A percentile compares a stretch with the other conserved stretches of the same genome.
Evolutionary conservation across 2,797 vertebrate species (phyloP).

Genomic region (Sebastes diaconus): DNA sequence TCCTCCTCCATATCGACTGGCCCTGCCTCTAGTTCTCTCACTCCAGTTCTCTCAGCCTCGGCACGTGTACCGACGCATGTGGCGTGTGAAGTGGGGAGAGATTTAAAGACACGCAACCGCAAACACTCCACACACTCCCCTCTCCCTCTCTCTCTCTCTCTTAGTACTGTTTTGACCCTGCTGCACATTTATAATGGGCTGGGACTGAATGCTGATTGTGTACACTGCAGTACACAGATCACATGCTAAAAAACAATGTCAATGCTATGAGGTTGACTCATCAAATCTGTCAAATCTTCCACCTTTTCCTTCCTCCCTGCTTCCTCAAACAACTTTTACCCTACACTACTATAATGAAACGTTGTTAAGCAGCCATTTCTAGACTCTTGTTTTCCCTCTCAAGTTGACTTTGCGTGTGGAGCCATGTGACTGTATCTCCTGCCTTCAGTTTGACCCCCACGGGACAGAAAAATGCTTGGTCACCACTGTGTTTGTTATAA

Average conservation of each 20-base stretch:
- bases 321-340: constrained; percentile 9
- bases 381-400: constrained; percentile 20
- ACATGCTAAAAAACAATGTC: constrained; percentile 61
- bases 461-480: constrained; percentile 55
- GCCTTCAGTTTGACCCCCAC: constrained; percentile 46
- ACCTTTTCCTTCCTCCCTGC: not conserved
- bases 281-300: constrained; percentile 39
- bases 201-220: constrained; percentile 58
- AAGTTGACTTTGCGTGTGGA: constrained; percentile 36
- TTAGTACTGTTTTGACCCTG: constrained; percentile 65
- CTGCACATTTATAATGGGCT: constrained; percentile 67
- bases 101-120: constrained; percentile 85
- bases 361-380: constrained; percentile 13
- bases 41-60: constrained; percentile 75
- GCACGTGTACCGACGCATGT: constrained; percentile 83
- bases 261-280: constrained; percentile 52
- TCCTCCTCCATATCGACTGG: constrained; percentile 56
- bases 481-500: constrained; percentile 44
- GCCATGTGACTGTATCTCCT: constrained; percentile 51
- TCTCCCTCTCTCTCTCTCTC: constrained; percentile 30
- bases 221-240: constrained; percentile 47
- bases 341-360: not conserved
- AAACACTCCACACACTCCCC: constrained; percentile 63
- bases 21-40: constrained; percentile 77
- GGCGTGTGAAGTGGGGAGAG: constrained; percentile 85